These are phyloP conservation scores for Tyrophagus putrescentiae DNA, from an alignment of 1,140 invertebrate species.

Conservation along the genomic window DNA sequence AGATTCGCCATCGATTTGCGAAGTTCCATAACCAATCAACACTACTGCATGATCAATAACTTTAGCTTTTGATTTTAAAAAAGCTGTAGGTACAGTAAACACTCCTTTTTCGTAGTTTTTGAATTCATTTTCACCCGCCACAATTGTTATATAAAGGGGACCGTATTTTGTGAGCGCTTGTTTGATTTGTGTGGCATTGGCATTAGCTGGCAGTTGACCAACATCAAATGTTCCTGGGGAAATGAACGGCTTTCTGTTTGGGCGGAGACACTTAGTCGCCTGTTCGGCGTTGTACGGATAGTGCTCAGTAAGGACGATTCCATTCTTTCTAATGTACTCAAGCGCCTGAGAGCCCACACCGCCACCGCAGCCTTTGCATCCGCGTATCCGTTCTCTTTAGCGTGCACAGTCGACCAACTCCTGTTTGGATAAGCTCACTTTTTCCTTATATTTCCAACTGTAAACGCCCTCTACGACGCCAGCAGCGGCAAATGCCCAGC, in stretches of 20 bases:
- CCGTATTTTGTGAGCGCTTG: too few relatives aligned
- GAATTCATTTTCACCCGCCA: too few relatives aligned
- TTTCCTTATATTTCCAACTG: neutral
- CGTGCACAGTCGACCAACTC: neutral
- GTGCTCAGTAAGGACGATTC: too few relatives aligned
- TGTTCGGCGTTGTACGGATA: neutral
- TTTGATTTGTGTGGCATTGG: too few relatives aligned
- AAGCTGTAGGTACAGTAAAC: neutral
- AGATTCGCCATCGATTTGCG: conserved; percentile 36
- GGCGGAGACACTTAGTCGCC: neutral
- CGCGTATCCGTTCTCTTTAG: too few relatives aligned
- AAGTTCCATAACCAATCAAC: conserved; percentile 17
- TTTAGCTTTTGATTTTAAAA: neutral
- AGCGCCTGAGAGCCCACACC: too few relatives aligned
- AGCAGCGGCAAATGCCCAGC: neutral
- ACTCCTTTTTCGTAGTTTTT: too few relatives aligned
- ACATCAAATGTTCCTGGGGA: neutral
- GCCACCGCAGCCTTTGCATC: too few relatives aligned
- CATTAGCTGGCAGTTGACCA: neutral
- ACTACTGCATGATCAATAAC: neutral
- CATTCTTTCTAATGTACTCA: too few relatives aligned
- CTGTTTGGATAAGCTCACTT: neutral
- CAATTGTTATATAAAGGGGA: too few relatives aligned
- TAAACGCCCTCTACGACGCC: neutral
- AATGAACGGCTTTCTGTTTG: neutral